These are phyloP conservation scores for Lochmaea crataegi DNA, from an alignment of 2,888 invertebrate species.

Conservation along the genomic window DNA sequence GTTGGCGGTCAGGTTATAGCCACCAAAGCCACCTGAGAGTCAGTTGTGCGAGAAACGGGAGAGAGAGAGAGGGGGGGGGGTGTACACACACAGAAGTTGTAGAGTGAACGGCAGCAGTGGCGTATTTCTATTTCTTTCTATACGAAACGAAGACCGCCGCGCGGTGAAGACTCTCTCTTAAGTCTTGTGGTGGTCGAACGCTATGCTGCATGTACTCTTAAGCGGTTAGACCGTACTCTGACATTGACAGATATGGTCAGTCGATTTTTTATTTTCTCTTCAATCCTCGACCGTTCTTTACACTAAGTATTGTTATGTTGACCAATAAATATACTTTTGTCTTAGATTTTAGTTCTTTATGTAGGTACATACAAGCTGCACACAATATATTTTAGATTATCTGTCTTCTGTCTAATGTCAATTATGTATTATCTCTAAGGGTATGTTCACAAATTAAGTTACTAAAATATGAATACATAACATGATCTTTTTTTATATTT, in stretches of 20 bases:
- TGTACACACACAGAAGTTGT: constrained; percentile 57
- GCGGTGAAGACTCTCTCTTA: constrained; percentile 19
- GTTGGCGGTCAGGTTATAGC: constrained; percentile 45
- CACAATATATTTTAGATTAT: too few species aligned
- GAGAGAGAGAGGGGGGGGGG: too few species aligned
- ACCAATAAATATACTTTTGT: too few species aligned
- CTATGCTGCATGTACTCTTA: constrained; percentile 19
- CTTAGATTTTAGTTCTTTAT: too few species aligned
- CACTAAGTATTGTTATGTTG: too few species aligned
- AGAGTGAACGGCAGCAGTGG: constrained; percentile 62
- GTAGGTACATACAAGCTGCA: too few species aligned
- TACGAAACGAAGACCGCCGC: constrained; percentile 54
- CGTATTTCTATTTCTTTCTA: constrained; percentile 61
- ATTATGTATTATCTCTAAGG: too few species aligned
- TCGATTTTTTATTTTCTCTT: constrained; percentile 21
- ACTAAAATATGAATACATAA: too few species aligned
- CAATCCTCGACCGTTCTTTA: background rate
- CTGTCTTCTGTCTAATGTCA: too few species aligned
- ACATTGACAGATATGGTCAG: constrained; percentile 1
- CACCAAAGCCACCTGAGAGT: constrained; percentile 50
- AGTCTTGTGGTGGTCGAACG: constrained; percentile 32
- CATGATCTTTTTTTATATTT: too few species aligned
- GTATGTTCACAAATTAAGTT: too few species aligned
- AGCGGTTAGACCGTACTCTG: constrained; percentile 28
- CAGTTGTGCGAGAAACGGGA: constrained; percentile 45